Evolutionary conservation across 2,797 vertebrate species (phyloP).

Genomic region (Balearica regulorum): DNA sequence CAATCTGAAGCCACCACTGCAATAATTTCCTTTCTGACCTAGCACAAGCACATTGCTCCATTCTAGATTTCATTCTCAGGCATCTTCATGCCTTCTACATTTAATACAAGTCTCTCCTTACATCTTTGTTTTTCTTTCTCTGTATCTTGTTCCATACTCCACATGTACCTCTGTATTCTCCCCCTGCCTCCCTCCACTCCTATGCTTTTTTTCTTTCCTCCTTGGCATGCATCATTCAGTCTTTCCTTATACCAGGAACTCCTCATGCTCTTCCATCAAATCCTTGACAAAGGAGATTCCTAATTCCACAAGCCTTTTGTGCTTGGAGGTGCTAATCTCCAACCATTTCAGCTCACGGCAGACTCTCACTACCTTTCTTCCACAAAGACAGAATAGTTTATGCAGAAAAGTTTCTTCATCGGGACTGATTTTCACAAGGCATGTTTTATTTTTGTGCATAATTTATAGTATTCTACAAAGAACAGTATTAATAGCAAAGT

Average conservation of each 20-base stretch:
- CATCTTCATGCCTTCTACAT: neutral
- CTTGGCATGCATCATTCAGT: neutral
- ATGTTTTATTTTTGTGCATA: neutral
- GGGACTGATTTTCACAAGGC: neutral
- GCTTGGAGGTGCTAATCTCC: neutral
- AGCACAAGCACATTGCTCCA: neutral
- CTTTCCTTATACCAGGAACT: neutral
- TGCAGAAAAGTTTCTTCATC: neutral
- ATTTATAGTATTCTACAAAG: neutral
- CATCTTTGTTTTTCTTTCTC: neutral
- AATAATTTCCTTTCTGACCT: neutral
- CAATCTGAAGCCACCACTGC: neutral
- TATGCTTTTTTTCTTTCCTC: neutral
- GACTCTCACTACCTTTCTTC: neutral
- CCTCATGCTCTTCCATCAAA: neutral
- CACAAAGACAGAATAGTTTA: neutral
- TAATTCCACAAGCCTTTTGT: neutral
- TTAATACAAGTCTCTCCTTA: neutral
- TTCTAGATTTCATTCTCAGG: neutral
- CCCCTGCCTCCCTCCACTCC: neutral
- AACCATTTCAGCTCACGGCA: neutral
- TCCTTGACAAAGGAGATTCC: neutral
- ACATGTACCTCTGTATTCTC: neutral
- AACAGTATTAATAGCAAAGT: neutral
- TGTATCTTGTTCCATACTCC: neutral